phyloP scores from a whole-genome alignment of 30 jellyfish, hydroid and myxozoan genomes.

The Chironex yamaguchii region DNA sequence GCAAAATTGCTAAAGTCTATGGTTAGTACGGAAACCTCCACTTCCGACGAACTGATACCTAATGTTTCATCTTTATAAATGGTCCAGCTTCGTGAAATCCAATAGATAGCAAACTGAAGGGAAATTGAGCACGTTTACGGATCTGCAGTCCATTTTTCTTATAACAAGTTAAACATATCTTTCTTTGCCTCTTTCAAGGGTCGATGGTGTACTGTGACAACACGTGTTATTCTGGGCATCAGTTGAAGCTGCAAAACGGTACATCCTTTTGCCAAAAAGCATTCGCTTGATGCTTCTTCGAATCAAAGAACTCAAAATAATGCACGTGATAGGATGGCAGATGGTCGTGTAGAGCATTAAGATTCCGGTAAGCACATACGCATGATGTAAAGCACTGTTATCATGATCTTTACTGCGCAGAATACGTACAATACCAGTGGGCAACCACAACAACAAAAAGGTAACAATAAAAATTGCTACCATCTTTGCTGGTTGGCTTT shows the following conservation, averaged over 20 bases:
- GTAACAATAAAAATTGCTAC: neutral
- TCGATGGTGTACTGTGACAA: neutral
- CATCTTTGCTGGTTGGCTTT: slow-evolving; percentile 1
- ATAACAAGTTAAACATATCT: neutral
- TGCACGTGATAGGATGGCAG: slow-evolving; percentile 18
- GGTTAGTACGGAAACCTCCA: too few species aligned
- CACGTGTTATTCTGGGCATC: neutral
- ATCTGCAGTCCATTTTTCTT: too few species aligned
- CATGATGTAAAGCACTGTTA: neutral
- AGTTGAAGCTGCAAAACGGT: neutral
- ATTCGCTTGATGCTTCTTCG: slow-evolving; percentile 1
- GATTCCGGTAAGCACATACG: neutral
- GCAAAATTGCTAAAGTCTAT: too few species aligned
- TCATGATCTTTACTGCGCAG: neutral
- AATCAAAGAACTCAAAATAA: neutral
- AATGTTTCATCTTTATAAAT: too few species aligned
- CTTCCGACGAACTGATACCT: too few species aligned
- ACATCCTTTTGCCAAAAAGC: neutral
- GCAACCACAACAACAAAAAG: neutral
- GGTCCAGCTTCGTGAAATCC: too few species aligned
- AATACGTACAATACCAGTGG: slow-evolving; percentile 9
- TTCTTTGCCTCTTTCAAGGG: neutral
- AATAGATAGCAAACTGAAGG: too few species aligned
- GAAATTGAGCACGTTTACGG: too few species aligned
- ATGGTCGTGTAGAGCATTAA: neutral